A percentile compares a stretch with the other conserved stretches of the same genome.
Evolutionary conservation across 1,140 invertebrate species (phyloP).

Genomic region (Bombus breviceps): DNA sequence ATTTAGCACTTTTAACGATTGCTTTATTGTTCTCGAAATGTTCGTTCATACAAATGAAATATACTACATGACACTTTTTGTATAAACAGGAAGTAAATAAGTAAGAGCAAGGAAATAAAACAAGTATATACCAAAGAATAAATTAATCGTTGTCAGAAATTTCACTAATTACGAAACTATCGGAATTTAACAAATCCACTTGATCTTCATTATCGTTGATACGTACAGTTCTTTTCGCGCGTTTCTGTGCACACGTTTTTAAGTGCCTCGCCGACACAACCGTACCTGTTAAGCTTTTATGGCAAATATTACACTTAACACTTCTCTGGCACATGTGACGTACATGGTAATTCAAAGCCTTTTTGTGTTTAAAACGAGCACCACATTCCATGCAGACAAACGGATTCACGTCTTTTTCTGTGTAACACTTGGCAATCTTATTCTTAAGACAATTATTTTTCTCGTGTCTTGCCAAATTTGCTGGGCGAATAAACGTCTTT

Average conservation of each 20-base stretch:
- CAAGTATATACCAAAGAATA: too few species aligned
- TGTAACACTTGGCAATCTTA: background rate
- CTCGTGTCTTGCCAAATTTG: constrained; percentile 22
- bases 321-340: constrained; percentile 53
- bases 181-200: too few species aligned
- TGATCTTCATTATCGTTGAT: background rate
- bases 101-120: too few species aligned
- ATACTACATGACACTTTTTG: too few species aligned
- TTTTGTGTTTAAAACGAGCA: constrained; percentile 40
- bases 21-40: too few species aligned
- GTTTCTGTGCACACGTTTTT: background rate
- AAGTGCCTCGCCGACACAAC: background rate
- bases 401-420: background rate
- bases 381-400: constrained; percentile 53
- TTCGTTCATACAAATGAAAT: too few species aligned
- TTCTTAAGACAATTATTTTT: constrained; percentile 40
- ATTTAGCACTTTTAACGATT: too few species aligned
- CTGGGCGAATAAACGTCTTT: fast-evolving
- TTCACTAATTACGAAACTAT: too few species aligned
- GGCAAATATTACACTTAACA: background rate
- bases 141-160: too few species aligned
- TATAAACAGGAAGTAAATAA: too few species aligned
- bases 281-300: background rate
- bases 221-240: fast-evolving
- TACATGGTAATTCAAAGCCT: constrained; percentile 54